Base-by-base conservation (phyloP, 1,140 invertebrate species). In the Prorops nasuta region DNA sequence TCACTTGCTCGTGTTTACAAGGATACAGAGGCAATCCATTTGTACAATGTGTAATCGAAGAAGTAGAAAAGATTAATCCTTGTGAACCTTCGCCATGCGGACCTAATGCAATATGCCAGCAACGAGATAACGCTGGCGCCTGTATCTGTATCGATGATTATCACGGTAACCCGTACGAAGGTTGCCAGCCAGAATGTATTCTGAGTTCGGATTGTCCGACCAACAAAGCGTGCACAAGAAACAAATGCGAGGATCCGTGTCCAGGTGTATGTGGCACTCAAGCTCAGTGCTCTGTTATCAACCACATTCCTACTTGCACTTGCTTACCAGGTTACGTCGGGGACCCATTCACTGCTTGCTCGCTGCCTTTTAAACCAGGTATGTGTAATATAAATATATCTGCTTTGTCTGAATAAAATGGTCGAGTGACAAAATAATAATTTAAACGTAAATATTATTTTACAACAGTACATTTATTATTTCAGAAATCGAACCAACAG, bases 1-100 rank as follows among this genome's bases (percentile, higher is more conserved):
- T 89, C 2, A 83, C 85, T 3, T 92, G 90, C 64, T 82, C 83
- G 2, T 92, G 90, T 73, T 70, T 81, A 2, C 77, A 82, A 35
- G 89, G 89, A 18, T 90, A 83, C 67, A 84, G 83, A 2, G 90
- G 90, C 47, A 88, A 92, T 82, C 87, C 89, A 46, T 89, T 85
- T 51, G 76, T 83, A 0, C 79, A 83, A 52, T 88, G 86, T 49
- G 49, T 80, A 9, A 28, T 63, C 3, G 51, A 76, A 49, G 64
- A 75, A 66, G 54, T 64, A 20, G 66, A 71, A 49, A 48, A 56
- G 0, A 67, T 73, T 1, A 76, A 74, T 57, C 72, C 84, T 2
- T 83, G 82, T 42, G 69, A 76, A 24, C 80, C 82, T 18, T 82
- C 73, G 14, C 82, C 84, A 1, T 86, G 85, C 61, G 80, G 83